A percentile compares a stretch with the other conserved stretches of the same genome.
These are phyloP conservation scores for Anoura caudifer DNA, from an alignment of 2,113 vertebrate species.

Conservation along the genomic window DNA sequence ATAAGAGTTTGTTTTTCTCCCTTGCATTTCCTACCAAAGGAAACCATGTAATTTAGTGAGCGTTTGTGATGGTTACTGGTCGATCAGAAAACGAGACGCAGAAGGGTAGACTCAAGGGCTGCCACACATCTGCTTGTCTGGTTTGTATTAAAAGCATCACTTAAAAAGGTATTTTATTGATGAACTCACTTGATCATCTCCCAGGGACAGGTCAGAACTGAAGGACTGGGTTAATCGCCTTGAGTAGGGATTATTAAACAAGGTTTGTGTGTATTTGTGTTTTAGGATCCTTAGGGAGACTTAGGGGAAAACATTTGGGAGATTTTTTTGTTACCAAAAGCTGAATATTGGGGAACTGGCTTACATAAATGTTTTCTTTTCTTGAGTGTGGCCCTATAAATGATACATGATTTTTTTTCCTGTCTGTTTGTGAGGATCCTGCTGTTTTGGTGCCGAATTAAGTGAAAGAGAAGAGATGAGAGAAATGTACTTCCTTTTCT, in stretches of 20 bases:
- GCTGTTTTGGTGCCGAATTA: neutral
- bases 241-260: neutral
- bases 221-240: constrained; percentile 25
- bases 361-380: constrained; percentile 23
- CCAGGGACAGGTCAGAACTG: neutral
- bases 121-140: neutral
- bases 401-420: neutral
- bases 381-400: constrained; percentile 1
- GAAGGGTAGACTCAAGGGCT: neutral
- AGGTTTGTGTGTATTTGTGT: constrained; percentile 1
- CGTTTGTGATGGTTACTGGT: neutral
- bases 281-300: neutral
- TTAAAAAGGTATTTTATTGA: constrained; percentile 34
- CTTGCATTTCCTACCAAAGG: neutral
- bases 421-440: neutral
- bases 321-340: constrained; percentile 16
- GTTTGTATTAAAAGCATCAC: neutral
- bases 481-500: neutral
- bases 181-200: neutral
- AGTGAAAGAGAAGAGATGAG: neutral
- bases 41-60: neutral
- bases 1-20: neutral
- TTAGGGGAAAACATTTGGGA: neutral
- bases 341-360: neutral
- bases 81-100: neutral